Percentiles rank a stretch among this genome's conserved stretches.
phyloP scores from a whole-genome alignment of 2,888 invertebrate genomes.

The Cinara cedri region DNA sequence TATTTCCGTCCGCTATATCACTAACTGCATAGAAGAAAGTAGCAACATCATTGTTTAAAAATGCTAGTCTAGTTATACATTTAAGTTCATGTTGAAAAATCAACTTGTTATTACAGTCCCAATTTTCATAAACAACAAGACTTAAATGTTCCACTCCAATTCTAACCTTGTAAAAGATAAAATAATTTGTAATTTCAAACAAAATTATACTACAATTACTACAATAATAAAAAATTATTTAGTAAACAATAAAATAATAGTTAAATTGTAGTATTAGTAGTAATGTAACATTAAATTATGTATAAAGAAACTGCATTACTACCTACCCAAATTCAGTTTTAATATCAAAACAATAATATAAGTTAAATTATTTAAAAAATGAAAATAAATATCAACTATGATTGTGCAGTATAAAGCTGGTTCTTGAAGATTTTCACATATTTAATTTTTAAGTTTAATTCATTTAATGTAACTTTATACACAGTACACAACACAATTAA shows the following conservation, averaged over 20 bases:
- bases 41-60: conserved; percentile 44
- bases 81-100: conserved; percentile 45
- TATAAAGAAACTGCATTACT: too few species aligned
- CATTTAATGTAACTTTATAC: too few species aligned
- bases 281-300: background rate
- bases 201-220: background rate
- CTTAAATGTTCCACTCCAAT: conserved; percentile 44
- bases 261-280: background rate
- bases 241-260: background rate
- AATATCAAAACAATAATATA: too few species aligned
- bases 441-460: too few species aligned
- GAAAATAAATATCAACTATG: too few species aligned
- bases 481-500: too few species aligned
- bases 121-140: conserved; percentile 48
- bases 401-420: too few species aligned
- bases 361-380: too few species aligned
- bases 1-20: conserved; percentile 72
- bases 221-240: background rate
- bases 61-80: conserved; percentile 49
- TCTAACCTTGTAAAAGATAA: conserved; percentile 37
- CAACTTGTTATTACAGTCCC: conserved; percentile 31
- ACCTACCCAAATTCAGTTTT: too few species aligned
- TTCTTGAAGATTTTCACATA: too few species aligned
- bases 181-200: background rate
- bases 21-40: conserved; percentile 74